Conservation (phyloP, 2,888 invertebrate species). For the Lithophane semibrunnea region DNA sequence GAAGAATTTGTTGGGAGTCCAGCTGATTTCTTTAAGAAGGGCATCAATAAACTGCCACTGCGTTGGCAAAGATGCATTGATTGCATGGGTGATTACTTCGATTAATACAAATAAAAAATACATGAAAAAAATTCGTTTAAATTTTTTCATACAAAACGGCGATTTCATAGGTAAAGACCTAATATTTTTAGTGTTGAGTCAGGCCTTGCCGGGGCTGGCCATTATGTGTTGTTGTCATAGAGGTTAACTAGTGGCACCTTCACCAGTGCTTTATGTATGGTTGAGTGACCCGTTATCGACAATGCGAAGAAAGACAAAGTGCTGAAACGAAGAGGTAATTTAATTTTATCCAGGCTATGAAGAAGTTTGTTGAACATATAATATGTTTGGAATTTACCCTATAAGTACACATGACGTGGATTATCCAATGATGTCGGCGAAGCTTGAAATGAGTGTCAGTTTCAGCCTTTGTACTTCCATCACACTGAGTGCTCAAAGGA, state of each 20-base stretch:
- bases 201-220: slow-evolving; percentile 20
- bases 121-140: too few relatives aligned
- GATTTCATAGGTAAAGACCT: too few relatives aligned
- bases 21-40: too few relatives aligned
- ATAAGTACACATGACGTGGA: slow-evolving; percentile 46
- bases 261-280: slow-evolving; percentile 13
- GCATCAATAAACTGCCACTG: too few relatives aligned
- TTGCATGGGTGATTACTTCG: too few relatives aligned
- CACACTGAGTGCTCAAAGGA: slow-evolving; percentile 59
- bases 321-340: slow-evolving; percentile 23
- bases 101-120: too few relatives aligned
- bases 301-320: slow-evolving; percentile 19
- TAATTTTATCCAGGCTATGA: slow-evolving; percentile 17
- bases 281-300: slow-evolving; percentile 35
- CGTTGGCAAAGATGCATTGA: too few relatives aligned
- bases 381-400: slow-evolving; percentile 44
- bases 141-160: too few relatives aligned
- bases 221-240: slow-evolving; percentile 37
- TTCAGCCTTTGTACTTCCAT: slow-evolving; percentile 59
- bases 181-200: slow-evolving; percentile 69
- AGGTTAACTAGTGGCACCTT: slow-evolving; percentile 47
- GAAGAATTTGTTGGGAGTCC: too few relatives aligned
- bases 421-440: slow-evolving; percentile 48
- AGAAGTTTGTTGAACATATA: slow-evolving; percentile 44
- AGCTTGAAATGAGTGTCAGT: slow-evolving; percentile 56